Conservation (phyloP, 2,113 vertebrate species). For the Ciconia boyciana region DNA sequence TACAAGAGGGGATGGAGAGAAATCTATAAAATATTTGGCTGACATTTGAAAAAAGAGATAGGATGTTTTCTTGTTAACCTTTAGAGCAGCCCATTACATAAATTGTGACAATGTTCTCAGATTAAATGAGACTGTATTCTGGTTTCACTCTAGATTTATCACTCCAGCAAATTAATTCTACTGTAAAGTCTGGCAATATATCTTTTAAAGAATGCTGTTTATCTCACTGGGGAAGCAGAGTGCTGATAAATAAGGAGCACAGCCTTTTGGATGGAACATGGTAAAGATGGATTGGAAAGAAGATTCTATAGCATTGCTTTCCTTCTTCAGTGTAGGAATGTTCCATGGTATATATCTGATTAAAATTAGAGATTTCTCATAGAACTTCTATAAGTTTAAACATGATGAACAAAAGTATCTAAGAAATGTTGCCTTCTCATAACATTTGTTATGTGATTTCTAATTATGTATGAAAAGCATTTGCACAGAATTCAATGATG, state of each 20-base stretch:
- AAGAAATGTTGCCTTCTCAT: neutral
- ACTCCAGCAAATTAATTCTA: slow-evolving; percentile 59
- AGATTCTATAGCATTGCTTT: neutral
- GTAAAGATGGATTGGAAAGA: neutral
- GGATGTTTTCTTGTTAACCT: slow-evolving; percentile 64
- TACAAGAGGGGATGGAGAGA: slow-evolving; percentile 35
- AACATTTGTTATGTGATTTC: neutral
- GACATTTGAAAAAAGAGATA: slow-evolving; percentile 70
- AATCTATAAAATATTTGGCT: slow-evolving; percentile 62
- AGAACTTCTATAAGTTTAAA: neutral
- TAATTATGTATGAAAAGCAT: slow-evolving; percentile 5
- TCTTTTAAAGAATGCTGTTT: slow-evolving; percentile 63
- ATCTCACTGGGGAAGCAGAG: slow-evolving; percentile 48
- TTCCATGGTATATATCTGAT: neutral
- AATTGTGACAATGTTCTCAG: slow-evolving; percentile 53
- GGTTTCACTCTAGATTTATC: slow-evolving; percentile 54
- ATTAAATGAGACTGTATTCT: slow-evolving; percentile 46
- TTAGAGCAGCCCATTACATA: slow-evolving; percentile 51
- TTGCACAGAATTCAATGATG: neutral
- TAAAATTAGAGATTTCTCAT: slow-evolving; percentile 9
- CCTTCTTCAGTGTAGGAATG: neutral
- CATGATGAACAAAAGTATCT: neutral
- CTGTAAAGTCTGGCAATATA: slow-evolving; percentile 50
- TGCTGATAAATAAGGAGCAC: slow-evolving; percentile 47
- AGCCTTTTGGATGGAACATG: slow-evolving; percentile 10